Percentiles rank a stretch among this genome's conserved stretches.
phyloP scores from a whole-genome alignment of 1,140 invertebrate species.

The Myzus persicae region DNA sequence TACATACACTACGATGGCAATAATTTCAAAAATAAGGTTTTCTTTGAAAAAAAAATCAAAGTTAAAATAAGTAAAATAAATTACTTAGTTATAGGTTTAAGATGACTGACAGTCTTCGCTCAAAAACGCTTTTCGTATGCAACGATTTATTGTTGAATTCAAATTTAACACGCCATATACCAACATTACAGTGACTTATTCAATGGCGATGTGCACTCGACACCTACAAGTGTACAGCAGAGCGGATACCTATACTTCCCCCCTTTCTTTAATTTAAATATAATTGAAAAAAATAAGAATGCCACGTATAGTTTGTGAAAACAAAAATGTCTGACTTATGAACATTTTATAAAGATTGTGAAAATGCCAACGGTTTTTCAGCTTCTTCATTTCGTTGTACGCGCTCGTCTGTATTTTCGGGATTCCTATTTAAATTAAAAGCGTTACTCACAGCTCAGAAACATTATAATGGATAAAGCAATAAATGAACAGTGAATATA shows the following conservation, averaged over 20 bases:
- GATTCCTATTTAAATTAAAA: constrained; percentile 12
- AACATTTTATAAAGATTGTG: neutral
- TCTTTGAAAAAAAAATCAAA: too few relatives aligned
- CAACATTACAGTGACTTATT: too few relatives aligned
- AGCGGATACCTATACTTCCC: neutral
- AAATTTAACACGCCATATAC: too few relatives aligned
- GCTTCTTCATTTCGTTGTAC: neutral
- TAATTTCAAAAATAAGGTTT: too few relatives aligned
- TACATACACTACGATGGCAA: too few relatives aligned
- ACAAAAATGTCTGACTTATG: neutral
- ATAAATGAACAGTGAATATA: neutral
- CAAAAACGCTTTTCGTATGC: too few relatives aligned
- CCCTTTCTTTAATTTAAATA: neutral
- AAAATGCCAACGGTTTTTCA: neutral
- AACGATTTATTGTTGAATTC: too few relatives aligned
- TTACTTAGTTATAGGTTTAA: too few relatives aligned
- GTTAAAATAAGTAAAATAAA: too few relatives aligned
- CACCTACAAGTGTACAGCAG: neutral
- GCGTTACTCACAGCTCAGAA: neutral
- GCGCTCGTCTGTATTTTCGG: neutral
- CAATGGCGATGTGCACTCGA: neutral
- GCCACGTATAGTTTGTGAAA: neutral
- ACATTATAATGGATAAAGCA: neutral
- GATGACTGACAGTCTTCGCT: too few relatives aligned
- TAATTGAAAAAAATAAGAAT: neutral